These are phyloP conservation scores for Microcebus lehilahytsara DNA, from an alignment of 2,113 vertebrate genomes.

Conservation along the genomic window DNA sequence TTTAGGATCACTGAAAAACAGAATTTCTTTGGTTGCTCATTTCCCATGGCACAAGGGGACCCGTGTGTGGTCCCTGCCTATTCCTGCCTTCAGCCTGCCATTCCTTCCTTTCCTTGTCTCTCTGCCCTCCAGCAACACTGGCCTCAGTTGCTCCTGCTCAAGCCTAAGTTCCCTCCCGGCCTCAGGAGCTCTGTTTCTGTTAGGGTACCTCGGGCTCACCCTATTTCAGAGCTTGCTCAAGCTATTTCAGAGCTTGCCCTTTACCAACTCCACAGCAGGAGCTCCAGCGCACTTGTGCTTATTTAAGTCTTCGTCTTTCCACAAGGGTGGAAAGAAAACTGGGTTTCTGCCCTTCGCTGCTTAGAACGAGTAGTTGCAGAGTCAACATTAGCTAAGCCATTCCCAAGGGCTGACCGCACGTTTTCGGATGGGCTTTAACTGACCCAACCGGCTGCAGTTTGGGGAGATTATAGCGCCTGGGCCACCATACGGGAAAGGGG, in stretches of 20 bases:
- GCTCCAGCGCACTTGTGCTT: neutral
- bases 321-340: too few relatives aligned
- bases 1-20: neutral
- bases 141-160: neutral
- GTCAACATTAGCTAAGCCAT: neutral
- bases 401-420: neutral
- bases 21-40: neutral
- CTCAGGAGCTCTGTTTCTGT: neutral
- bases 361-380: neutral
- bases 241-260: neutral
- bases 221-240: too few relatives aligned
- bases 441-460: neutral
- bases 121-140: neutral
- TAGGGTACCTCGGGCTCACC: accelerated
- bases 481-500: accelerated
- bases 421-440: neutral
- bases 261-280: too few relatives aligned
- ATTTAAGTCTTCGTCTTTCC: neutral
- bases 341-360: too few relatives aligned
- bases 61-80: neutral
- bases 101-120: neutral
- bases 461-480: too few relatives aligned
- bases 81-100: neutral
- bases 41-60: neutral
- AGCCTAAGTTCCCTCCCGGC: neutral